Evolutionary conservation across 2,797 vertebrate genomes (phyloP).

Genomic region (Sebastes dallii): DNA sequence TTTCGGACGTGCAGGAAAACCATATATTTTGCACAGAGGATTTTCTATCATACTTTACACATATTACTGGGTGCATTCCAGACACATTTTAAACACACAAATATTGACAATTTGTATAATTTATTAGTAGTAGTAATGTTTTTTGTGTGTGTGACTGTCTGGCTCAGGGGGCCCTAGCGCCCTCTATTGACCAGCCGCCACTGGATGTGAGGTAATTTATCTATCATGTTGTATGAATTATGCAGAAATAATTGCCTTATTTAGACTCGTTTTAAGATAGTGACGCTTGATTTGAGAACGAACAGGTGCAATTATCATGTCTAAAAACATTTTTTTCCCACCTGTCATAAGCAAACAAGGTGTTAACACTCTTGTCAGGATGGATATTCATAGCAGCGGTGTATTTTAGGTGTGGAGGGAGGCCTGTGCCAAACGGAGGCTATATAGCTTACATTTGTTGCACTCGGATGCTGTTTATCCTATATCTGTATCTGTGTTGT

Average conservation of each 20-base stretch:
- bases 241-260: background rate
- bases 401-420: constrained; percentile 24
- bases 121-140: no score
- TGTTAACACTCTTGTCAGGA: constrained; percentile 13
- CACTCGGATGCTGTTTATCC: constrained; percentile 15
- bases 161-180: no score
- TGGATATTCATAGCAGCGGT: constrained; percentile 30
- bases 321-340: background rate
- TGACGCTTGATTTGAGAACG: background rate
- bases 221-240: background rate
- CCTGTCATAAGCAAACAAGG: constrained; percentile 13
- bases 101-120: no score
- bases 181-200: no score
- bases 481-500: constrained; percentile 1
- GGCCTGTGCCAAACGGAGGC: constrained; percentile 16
- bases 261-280: background rate
- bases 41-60: no score
- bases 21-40: no score
- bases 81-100: no score
- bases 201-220: background rate
- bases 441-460: constrained; percentile 21
- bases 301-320: background rate
- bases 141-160: no score
- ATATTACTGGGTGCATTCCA: no score
- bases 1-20: no score